Conservation (phyloP, 2,113 vertebrate species). For the Rhinolophus ferrumequinum region DNA sequence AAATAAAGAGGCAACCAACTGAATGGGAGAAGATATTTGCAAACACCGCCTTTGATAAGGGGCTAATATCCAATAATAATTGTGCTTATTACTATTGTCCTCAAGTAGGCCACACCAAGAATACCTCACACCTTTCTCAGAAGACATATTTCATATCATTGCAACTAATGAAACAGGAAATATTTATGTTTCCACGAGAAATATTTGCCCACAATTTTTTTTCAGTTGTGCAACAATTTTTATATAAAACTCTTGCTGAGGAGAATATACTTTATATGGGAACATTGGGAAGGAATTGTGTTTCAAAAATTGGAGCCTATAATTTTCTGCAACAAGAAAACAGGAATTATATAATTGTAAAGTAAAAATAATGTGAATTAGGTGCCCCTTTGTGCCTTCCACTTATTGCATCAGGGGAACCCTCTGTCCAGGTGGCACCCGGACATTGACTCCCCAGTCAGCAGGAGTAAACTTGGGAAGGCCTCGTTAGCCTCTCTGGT, state of each 20-base stretch:
- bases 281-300: neutral
- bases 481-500: too few relatives aligned
- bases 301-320: neutral
- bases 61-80: too few relatives aligned
- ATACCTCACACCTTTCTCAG: neutral
- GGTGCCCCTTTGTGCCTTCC: too few relatives aligned
- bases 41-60: too few relatives aligned
- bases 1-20: too few relatives aligned
- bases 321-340: neutral
- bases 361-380: too few relatives aligned
- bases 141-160: neutral
- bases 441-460: too few relatives aligned
- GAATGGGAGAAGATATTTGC: too few relatives aligned
- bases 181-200: neutral
- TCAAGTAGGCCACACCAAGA: neutral
- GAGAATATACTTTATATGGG: neutral
- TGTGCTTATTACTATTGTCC: neutral
- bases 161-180: neutral
- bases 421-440: too few relatives aligned
- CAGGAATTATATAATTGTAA: neutral
- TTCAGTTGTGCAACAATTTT: conserved; percentile 56
- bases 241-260: conserved; percentile 46
- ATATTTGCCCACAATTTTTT: neutral
- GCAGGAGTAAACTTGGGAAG: too few relatives aligned
- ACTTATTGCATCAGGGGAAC: too few relatives aligned